Conservation (phyloP, 2,888 invertebrate genomes). For the Ophion slaviceki region DNA sequence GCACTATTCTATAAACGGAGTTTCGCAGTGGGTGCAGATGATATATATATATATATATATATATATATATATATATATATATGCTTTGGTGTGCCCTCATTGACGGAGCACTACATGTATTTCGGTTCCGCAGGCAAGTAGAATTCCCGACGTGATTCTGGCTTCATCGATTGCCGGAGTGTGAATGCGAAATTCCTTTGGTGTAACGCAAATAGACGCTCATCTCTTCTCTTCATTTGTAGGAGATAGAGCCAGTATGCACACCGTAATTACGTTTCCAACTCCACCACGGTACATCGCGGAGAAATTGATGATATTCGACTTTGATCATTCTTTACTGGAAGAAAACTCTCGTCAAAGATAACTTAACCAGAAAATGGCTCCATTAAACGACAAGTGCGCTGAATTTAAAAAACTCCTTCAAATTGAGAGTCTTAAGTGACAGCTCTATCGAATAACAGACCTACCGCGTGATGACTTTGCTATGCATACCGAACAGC, state of each 20-base stretch:
- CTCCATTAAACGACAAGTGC: too few species aligned
- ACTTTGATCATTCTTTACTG: background rate
- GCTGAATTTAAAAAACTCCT: too few species aligned
- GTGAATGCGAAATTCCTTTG: constrained; percentile 61
- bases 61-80: background rate
- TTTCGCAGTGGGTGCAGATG: background rate
- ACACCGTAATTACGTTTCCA: constrained; percentile 57
- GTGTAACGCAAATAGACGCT: constrained; percentile 61
- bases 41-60: background rate
- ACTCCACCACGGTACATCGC: constrained; percentile 13
- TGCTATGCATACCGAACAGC: too few species aligned
- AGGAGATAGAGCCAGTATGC: background rate
- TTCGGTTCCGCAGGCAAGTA: constrained; percentile 49
- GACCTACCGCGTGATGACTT: too few species aligned
- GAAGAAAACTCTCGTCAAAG: too few species aligned
- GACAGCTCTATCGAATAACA: too few species aligned
- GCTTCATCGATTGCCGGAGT: constrained; percentile 32
- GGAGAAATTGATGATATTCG: background rate
- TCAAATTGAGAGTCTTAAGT: too few species aligned
- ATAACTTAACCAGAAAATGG: too few species aligned
- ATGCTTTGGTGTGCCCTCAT: constrained; percentile 35
- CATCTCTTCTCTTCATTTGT: constrained; percentile 15
- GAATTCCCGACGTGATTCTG: constrained; percentile 56
- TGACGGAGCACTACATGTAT: constrained; percentile 23
- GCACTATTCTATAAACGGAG: constrained; percentile 24